Conservation (phyloP, 2,888 invertebrate genomes). For the Atrina japonica region DNA sequence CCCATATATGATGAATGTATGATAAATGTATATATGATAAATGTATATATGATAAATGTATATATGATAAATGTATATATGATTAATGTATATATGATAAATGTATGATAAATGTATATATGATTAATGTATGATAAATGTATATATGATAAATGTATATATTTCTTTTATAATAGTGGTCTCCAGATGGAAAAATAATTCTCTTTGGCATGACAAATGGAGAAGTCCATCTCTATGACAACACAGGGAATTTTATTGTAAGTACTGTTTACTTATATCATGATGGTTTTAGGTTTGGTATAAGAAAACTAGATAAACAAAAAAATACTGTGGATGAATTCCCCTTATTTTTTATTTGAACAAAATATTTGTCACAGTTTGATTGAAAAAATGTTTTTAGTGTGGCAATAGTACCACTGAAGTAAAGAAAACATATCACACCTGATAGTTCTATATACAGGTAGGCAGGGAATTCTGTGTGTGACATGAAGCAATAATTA, state of each 20-base stretch:
- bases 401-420: too few relatives aligned
- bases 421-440: too few relatives aligned
- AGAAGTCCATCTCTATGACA: conserved; percentile 96
- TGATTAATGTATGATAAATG: neutral
- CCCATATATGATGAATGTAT: neutral
- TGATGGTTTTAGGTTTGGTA: too few relatives aligned
- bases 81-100: neutral
- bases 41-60: neutral
- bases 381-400: too few relatives aligned
- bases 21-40: neutral
- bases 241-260: conserved; percentile 88
- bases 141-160: neutral
- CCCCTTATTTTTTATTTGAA: neutral
- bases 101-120: too few relatives aligned
- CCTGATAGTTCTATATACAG: too few relatives aligned
- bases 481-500: too few relatives aligned
- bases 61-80: neutral
- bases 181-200: conserved; percentile 94
- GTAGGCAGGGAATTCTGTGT: too few relatives aligned
- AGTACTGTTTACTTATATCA: too few relatives aligned
- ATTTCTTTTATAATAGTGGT: conserved; percentile 85
- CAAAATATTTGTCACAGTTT: neutral
- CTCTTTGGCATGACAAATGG: conserved; percentile 95
- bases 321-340: too few relatives aligned
- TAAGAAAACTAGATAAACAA: too few relatives aligned